Conservation (phyloP, 2,888 invertebrate genomes). For the Platypus cylindrus region DNA sequence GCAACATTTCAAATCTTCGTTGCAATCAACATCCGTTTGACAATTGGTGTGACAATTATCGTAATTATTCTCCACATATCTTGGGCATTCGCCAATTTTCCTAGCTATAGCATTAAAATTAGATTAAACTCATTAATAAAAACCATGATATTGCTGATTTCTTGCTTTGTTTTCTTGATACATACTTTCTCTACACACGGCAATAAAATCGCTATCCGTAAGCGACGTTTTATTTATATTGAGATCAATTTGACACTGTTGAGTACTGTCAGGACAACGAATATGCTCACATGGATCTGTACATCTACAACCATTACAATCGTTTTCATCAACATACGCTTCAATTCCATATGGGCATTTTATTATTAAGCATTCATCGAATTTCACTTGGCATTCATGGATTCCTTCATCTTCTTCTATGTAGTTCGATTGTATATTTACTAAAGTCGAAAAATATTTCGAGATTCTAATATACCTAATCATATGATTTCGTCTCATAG, state of each 20-base stretch:
- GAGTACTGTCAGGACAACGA: constrained; percentile 47
- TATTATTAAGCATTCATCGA: constrained; percentile 47
- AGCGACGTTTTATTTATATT: constrained; percentile 31
- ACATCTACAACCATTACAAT: constrained; percentile 62
- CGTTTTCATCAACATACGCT: constrained; percentile 43
- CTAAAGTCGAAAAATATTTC: no score
- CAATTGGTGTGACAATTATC: constrained; percentile 58
- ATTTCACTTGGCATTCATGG: constrained; percentile 40
- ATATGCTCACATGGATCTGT: constrained; percentile 57
- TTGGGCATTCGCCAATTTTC: constrained; percentile 61
- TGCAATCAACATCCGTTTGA: constrained; percentile 68
- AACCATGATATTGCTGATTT: no score
- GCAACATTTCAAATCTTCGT: constrained; percentile 71
- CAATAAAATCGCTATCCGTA: constrained; percentile 37
- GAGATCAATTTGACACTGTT: constrained; percentile 56
- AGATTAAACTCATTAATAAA: no score
- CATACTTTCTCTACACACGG: constrained; percentile 54
- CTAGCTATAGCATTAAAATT: no score
- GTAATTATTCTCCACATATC: no score
- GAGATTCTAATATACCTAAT: no score
- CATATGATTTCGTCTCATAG: no score
- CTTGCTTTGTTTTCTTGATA: no score
- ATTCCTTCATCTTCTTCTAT: constrained; percentile 3
- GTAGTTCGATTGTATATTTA: no score
- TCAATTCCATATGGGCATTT: constrained; percentile 62